These are phyloP conservation scores for Trichomalopsis sarcophagae DNA, from an alignment of 1,140 invertebrate species.

Conservation along the genomic window DNA sequence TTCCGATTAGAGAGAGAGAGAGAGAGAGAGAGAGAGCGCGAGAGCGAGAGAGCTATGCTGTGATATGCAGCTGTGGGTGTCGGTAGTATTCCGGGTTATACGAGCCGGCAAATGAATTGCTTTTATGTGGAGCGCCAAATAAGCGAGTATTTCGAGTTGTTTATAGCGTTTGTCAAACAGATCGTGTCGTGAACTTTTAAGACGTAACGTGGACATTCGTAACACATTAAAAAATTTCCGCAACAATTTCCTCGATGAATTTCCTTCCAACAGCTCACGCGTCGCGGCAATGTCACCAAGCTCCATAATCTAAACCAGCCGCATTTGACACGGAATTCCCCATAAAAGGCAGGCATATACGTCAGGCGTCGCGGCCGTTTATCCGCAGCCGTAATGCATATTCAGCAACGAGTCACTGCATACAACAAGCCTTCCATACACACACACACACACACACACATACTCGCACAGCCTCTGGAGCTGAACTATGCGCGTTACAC, in stretches of 20 bases:
- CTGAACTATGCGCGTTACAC: constrained; percentile 9
- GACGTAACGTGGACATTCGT: too few species aligned
- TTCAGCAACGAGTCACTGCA: neutral
- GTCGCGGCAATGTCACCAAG: neutral
- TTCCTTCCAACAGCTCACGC: neutral
- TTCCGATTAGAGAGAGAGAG: neutral
- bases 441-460: neutral
- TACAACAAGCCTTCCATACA: neutral
- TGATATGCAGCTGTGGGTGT: neutral
- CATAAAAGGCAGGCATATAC: neutral
- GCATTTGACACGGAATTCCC: neutral
- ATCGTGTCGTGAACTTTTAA: neutral
- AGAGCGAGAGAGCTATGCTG: neutral
- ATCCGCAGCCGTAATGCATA: constrained; percentile 10
- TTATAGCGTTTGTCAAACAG: neutral
- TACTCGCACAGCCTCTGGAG: neutral
- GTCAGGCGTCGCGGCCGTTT: neutral
- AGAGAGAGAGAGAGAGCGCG: neutral
- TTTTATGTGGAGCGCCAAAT: too few species aligned
- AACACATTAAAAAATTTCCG: too few species aligned
- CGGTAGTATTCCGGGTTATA: neutral
- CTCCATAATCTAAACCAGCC: neutral
- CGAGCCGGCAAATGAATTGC: too few species aligned
- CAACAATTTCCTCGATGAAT: neutral
- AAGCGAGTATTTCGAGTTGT: too few species aligned